Evolutionary conservation across 2,888 invertebrate species (phyloP).

Genomic region (Drosophila seclusa): DNA sequence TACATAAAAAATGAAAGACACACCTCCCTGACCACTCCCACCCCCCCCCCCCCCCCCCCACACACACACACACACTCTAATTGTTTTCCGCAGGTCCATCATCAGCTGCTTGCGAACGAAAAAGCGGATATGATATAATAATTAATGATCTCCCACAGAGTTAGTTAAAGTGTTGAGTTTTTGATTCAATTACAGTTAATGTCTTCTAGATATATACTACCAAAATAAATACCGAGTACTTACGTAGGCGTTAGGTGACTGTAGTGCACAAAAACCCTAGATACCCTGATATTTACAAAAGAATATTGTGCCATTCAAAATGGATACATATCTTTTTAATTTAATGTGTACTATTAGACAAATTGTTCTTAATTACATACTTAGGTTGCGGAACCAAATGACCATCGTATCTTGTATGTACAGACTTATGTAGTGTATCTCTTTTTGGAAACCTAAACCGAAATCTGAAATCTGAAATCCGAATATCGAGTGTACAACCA

Average conservation of each 20-base stretch:
- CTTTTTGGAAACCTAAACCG: conserved; percentile 18
- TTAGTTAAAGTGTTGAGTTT: conserved; percentile 16
- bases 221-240: conserved; percentile 13
- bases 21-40: too few species aligned
- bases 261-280: conserved; percentile 33
- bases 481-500: conserved; percentile 23
- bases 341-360: conserved; percentile 35
- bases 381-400: conserved; percentile 74
- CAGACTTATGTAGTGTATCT: conserved; percentile 44
- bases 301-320: conserved; percentile 68
- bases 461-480: conserved; percentile 19
- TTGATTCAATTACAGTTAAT: conserved; percentile 10
- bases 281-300: conserved; percentile 27
- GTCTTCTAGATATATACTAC: conserved; percentile 13
- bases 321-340: conserved; percentile 70
- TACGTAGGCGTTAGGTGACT: conserved; percentile 27
- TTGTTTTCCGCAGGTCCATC: conserved; percentile 1
- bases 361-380: conserved; percentile 46
- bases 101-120: conserved; percentile 7
- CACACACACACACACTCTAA: too few species aligned
- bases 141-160: not conserved
- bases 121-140: conserved; percentile 7
- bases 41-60: not conserved
- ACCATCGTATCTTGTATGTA: conserved; percentile 40
- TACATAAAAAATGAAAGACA: not conserved